phyloP scores from a whole-genome alignment of 2,888 invertebrate species.

The Cheilosia soror region DNA sequence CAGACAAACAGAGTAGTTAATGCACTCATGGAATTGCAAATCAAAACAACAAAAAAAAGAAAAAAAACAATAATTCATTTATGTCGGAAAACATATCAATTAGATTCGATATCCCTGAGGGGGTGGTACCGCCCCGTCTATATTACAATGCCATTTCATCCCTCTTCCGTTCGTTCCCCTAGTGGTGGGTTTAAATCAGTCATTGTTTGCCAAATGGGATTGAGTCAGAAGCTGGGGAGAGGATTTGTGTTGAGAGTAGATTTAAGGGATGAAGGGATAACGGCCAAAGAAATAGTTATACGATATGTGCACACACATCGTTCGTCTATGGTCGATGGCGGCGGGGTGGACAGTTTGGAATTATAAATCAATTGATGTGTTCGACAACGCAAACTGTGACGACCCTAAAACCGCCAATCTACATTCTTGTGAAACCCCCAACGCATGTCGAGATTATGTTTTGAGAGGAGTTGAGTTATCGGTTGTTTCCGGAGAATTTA shows the following conservation, averaged over 20 bases:
- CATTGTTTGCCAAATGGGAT: conserved; percentile 67
- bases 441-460: conserved; percentile 46
- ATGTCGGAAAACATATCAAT: conserved; percentile 74
- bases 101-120: conserved; percentile 68
- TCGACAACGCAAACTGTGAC: conserved; percentile 58
- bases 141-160: conserved; percentile 30
- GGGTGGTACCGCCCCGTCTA: conserved; percentile 38
- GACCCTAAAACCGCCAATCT: conserved; percentile 64
- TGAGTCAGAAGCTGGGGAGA: conserved; percentile 46
- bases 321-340: conserved; percentile 4
- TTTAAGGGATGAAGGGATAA: conserved; percentile 60
- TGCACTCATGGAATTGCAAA: conserved; percentile 62
- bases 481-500: conserved; percentile 47
- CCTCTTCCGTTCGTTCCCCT: conserved; percentile 7
- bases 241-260: conserved; percentile 53
- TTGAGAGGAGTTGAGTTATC: conserved; percentile 36
- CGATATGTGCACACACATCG: conserved; percentile 6
- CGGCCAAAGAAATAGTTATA: conserved; percentile 16
- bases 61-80: conserved; percentile 72
- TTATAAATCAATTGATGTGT: conserved; percentile 75
- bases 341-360: conserved; percentile 56
- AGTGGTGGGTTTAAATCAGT: conserved; percentile 60
- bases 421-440: conserved; percentile 49
- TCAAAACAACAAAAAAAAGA: conserved; percentile 30
- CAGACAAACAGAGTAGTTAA: conserved; percentile 61